Percentiles rank a stretch among this genome's conserved stretches.
These are phyloP conservation scores for Drosophila bocqueti DNA, from an alignment of 1,140 invertebrate genomes.

Conservation along the genomic window DNA sequence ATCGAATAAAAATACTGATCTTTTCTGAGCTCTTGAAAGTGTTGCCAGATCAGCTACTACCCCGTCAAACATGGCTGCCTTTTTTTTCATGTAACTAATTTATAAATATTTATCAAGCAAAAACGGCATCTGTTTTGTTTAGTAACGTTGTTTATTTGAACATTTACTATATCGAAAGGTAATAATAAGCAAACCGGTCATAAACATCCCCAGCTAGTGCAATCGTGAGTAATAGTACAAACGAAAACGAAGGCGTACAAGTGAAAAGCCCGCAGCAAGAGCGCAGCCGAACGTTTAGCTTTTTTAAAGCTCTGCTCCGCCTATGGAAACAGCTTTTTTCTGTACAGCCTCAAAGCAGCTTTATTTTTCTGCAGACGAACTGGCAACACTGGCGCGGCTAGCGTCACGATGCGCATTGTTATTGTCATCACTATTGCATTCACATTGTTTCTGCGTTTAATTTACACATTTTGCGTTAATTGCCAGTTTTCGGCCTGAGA, in stretches of 20 bases:
- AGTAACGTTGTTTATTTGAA: background rate
- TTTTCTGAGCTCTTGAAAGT: background rate
- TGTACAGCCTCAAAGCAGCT: conserved; percentile 30
- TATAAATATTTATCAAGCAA: background rate
- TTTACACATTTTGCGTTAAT: conserved; percentile 17
- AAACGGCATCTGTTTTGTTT: background rate
- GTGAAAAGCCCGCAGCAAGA: conserved; percentile 8
- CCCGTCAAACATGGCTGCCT: background rate
- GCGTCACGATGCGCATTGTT: conserved; percentile 52
- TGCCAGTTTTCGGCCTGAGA: background rate
- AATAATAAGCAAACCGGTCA: too few relatives aligned
- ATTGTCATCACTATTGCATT: conserved; percentile 61
- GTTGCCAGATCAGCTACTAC: conserved; percentile 24
- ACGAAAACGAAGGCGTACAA: background rate
- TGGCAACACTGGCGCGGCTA: conserved; percentile 30
- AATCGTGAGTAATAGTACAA: background rate
- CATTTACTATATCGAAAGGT: too few relatives aligned
- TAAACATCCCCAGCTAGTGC: background rate
- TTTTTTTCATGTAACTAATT: background rate
- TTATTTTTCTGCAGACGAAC: conserved; percentile 22
- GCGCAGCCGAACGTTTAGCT: conserved; percentile 23
- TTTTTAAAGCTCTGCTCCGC: conserved; percentile 28
- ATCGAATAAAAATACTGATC: background rate
- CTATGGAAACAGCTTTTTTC: conserved; percentile 17
- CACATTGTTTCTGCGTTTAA: conserved; percentile 25